Evolutionary conservation across 2,888 invertebrate species (phyloP).

Genomic region (Brachyptera risi): DNA sequence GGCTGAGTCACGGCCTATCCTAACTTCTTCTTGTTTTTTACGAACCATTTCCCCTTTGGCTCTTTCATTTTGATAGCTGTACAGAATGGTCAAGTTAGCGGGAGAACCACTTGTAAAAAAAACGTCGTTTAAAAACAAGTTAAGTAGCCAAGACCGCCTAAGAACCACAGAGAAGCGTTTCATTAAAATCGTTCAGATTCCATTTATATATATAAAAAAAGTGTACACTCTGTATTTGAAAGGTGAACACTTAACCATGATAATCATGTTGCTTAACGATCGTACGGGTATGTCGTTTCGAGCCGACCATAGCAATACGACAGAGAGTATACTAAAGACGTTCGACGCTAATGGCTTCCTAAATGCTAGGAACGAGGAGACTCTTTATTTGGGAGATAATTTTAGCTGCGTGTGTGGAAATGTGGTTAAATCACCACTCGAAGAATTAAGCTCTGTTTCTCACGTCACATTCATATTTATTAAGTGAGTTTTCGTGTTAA

Average conservation of each 20-base stretch:
- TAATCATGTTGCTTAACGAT: not conserved
- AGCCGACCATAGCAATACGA: not conserved
- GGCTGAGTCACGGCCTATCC: not conserved
- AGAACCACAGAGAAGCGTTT: slow-evolving; percentile 1
- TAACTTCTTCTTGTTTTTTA: not conserved
- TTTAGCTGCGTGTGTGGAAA: slow-evolving; percentile 6
- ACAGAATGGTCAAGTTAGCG: slow-evolving; percentile 8
- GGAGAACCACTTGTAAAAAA: slow-evolving; percentile 6
- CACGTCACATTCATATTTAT: not conserved
- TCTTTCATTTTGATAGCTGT: too few relatives aligned
- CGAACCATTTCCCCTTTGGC: not conserved
- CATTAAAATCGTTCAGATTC: slow-evolving; percentile 12
- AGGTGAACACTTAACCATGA: too few relatives aligned
- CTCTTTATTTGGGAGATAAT: slow-evolving; percentile 9
- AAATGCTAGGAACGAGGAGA: not conserved
- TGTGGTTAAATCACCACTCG: not conserved
- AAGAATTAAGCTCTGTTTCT: not conserved
- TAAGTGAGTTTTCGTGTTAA: not conserved
- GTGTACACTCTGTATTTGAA: not conserved
- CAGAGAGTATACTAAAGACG: not conserved
- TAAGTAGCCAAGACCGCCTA: not conserved
- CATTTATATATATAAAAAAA: not conserved
- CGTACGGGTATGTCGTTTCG: not conserved
- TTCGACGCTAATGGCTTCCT: slow-evolving; percentile 8
- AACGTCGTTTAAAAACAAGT: slow-evolving; percentile 8